Percentiles rank a stretch among this genome's conserved stretches.
Conservation (phyloP, 2,797 vertebrate species). For the Amniataba percoides region DNA sequence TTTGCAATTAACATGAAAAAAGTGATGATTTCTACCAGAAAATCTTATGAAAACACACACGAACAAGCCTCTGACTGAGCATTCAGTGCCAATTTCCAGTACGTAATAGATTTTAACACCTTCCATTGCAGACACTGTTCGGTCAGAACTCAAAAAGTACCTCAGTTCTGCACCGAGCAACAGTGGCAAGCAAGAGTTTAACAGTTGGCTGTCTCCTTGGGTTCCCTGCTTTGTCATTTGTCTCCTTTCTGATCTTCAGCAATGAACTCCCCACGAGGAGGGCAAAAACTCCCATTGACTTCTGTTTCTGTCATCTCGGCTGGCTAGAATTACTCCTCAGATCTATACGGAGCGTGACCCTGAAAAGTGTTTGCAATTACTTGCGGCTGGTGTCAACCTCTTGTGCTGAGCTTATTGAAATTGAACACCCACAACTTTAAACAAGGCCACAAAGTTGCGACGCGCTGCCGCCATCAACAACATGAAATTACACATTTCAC, state of each 20-base stretch:
- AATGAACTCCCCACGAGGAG: slow-evolving; percentile 50
- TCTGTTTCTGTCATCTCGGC: slow-evolving; percentile 65
- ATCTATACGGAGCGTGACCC: slow-evolving; percentile 73
- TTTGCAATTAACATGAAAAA: not conserved
- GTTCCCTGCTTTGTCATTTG: slow-evolving; percentile 40
- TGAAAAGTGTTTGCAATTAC: slow-evolving; percentile 79
- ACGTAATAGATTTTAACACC: not conserved
- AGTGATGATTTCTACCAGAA: not conserved
- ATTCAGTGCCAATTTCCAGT: not conserved
- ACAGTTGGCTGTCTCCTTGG: slow-evolving; percentile 23
- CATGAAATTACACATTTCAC: slow-evolving; percentile 48
- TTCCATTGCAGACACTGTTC: not conserved
- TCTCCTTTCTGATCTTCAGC: slow-evolving; percentile 62
- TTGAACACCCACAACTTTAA: slow-evolving; percentile 64
- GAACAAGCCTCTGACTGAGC: slow-evolving; percentile 1
- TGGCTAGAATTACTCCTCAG: slow-evolving; percentile 69
- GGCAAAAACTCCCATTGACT: slow-evolving; percentile 58
- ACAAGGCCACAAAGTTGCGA: slow-evolving; percentile 47
- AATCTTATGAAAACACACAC: not conserved
- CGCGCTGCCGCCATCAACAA: slow-evolving; percentile 35
- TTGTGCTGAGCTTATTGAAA: slow-evolving; percentile 73
- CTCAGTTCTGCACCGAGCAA: slow-evolving; percentile 1
- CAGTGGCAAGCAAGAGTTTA: slow-evolving; percentile 6
- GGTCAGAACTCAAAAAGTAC: not conserved
- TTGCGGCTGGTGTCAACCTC: slow-evolving; percentile 61